Conservation (phyloP, 2,888 invertebrate species). For the Hypsopygia costalis region DNA sequence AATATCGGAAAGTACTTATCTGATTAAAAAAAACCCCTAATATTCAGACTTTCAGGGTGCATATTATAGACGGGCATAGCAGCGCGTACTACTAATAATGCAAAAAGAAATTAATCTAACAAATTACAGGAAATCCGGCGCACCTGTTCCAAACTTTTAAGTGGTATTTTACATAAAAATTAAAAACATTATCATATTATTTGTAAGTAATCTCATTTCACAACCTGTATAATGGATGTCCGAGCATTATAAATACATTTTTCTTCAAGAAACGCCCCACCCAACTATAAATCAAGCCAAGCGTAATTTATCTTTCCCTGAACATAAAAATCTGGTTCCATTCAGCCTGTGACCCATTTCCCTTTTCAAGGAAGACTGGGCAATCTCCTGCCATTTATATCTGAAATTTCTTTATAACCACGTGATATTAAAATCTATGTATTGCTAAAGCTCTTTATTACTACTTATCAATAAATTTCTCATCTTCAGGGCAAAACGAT, state of each 20-base stretch:
- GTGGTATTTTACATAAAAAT: conserved; percentile 6
- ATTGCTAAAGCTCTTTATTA: background rate
- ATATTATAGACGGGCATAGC: too few species aligned
- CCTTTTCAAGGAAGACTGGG: conserved; percentile 1
- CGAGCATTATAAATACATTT: conserved; percentile 11
- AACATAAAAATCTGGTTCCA: conserved; percentile 7
- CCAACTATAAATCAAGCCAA: conserved; percentile 19
- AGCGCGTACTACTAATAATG: too few species aligned
- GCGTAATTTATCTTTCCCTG: conserved; percentile 17
- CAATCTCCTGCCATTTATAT: background rate
- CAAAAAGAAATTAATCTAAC: conserved; percentile 4
- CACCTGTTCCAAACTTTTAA: background rate
- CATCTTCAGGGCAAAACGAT: too few species aligned
- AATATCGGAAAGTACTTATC: too few species aligned
- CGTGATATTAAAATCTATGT: background rate
- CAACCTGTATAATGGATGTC: conserved; percentile 6
- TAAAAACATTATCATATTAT: conserved; percentile 5
- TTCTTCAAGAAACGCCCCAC: conserved; percentile 5
- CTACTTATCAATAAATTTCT: background rate
- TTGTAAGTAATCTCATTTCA: conserved; percentile 2
- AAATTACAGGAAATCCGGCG: conserved; percentile 1
- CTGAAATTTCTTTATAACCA: background rate
- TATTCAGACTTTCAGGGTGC: too few species aligned
- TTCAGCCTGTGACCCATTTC: conserved; percentile 9
- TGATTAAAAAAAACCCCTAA: too few species aligned